Evolutionary conservation across 2,113 vertebrate genomes (phyloP).

Genomic region (Rousettus leschenaultii): DNA sequence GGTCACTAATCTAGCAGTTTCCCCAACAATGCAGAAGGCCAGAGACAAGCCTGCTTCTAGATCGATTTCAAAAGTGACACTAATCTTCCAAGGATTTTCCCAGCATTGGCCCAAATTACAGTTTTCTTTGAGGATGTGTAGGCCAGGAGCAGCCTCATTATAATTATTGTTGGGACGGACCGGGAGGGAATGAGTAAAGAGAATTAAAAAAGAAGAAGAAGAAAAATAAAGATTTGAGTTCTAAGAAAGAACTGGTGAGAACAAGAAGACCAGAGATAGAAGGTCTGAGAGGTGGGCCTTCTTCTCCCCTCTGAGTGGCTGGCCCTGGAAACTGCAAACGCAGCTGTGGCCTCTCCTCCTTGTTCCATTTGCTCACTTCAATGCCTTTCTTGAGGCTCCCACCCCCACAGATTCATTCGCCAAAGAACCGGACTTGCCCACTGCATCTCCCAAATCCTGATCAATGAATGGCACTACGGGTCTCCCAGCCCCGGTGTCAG

Average conservation of each 20-base stretch:
- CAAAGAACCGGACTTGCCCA: neutral
- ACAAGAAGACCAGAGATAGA: neutral
- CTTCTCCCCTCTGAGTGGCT: neutral
- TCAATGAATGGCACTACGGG: neutral
- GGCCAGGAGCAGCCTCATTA: neutral
- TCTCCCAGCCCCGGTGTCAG: neutral
- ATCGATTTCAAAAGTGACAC: neutral
- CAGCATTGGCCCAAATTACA: neutral
- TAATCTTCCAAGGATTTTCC: neutral
- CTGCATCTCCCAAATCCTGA: neutral
- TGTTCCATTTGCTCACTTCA: neutral
- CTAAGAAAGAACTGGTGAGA: neutral
- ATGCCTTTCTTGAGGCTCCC: neutral
- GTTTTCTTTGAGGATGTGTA: neutral
- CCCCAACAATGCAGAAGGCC: accelerated
- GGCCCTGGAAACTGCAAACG: neutral
- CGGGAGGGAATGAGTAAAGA: neutral
- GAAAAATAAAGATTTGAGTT: neutral
- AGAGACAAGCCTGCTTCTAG: neutral
- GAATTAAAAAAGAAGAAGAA: neutral
- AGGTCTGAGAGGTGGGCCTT: no score
- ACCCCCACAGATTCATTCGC: neutral
- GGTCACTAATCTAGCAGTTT: neutral
- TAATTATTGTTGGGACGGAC: neutral
- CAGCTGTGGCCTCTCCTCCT: neutral